phyloP scores from a whole-genome alignment of 1,140 invertebrate species.

The Tyrophagus putrescentiae region DNA sequence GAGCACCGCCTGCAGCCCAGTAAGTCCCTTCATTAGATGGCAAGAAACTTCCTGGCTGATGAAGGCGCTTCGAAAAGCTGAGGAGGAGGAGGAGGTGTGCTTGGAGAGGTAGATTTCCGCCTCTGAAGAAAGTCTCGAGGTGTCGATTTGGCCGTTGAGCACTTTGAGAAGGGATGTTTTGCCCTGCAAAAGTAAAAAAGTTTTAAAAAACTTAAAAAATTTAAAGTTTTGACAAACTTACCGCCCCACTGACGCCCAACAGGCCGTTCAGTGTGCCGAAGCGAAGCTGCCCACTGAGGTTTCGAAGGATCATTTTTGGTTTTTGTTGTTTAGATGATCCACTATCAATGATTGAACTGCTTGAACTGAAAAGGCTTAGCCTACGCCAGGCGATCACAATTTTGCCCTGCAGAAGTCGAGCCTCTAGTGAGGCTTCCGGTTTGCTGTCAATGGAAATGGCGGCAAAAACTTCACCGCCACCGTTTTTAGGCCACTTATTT shows the following conservation, averaged over 20 bases:
- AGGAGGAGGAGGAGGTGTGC: background rate
- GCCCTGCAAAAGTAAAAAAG: no score
- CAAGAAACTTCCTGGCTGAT: constrained; percentile 36
- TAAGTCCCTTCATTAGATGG: constrained; percentile 66
- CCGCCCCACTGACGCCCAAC: background rate
- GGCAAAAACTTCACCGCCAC: background rate
- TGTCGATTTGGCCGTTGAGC: constrained; percentile 16
- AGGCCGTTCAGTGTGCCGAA: background rate
- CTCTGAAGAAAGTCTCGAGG: background rate
- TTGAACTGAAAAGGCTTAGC: background rate
- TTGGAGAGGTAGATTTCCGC: constrained; percentile 1
- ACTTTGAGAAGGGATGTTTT: constrained; percentile 37
- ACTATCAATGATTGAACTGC: background rate
- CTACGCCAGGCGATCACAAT: constrained; percentile 6
- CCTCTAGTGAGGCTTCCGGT: background rate
- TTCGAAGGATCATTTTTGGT: no score
- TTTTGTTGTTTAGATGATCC: no score
- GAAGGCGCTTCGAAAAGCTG: background rate
- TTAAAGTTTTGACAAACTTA: no score
- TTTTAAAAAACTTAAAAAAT: no score
- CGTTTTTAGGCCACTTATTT: no score
- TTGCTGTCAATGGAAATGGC: background rate
- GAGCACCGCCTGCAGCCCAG: constrained; percentile 72
- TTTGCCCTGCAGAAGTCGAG: background rate
- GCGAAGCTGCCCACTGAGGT: background rate